A percentile compares a stretch with the other conserved stretches of the same genome.
Evolutionary conservation across 2,888 invertebrate species (phyloP).

Genomic region (Phania funesta): DNA sequence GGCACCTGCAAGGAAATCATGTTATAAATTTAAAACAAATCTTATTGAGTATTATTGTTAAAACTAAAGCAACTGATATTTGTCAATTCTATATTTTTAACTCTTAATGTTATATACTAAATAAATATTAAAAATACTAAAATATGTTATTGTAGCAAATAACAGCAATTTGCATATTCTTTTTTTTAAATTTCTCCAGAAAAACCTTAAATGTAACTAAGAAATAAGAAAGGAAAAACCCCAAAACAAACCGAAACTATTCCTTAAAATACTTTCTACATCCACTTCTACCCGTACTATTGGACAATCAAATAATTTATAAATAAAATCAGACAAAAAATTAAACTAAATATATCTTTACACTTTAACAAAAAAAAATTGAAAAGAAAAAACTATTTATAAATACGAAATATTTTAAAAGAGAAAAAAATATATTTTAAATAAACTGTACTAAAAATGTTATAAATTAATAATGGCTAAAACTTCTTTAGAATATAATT

Average conservation of each 20-base stretch:
- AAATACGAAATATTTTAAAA: constrained; percentile 15
- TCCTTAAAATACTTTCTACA: constrained; percentile 23
- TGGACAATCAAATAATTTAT: constrained; percentile 48
- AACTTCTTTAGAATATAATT: constrained; percentile 25
- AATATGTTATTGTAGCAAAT: neutral
- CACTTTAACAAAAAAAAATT: constrained; percentile 6
- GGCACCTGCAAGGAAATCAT: neutral
- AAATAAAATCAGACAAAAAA: neutral
- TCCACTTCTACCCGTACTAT: constrained; percentile 35
- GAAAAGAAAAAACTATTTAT: neutral
- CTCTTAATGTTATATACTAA: constrained; percentile 53
- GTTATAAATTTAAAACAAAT: neutral
- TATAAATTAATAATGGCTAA: constrained; percentile 4
- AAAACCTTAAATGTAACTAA: neutral
- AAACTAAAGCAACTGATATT: constrained; percentile 16
- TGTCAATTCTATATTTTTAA: constrained; percentile 60
- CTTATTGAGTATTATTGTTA: constrained; percentile 2
- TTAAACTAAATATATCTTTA: constrained; percentile 31
- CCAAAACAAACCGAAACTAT: neutral
- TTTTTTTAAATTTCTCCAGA: constrained; percentile 13
- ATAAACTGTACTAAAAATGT: constrained; percentile 7
- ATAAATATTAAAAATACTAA: constrained; percentile 10
- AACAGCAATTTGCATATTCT: constrained; percentile 27
- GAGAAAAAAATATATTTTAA: constrained; percentile 27
- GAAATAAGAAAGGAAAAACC: neutral